These are phyloP conservation scores for Camptogramma bilineatum DNA, from an alignment of 2,888 invertebrate genomes.

Conservation along the genomic window DNA sequence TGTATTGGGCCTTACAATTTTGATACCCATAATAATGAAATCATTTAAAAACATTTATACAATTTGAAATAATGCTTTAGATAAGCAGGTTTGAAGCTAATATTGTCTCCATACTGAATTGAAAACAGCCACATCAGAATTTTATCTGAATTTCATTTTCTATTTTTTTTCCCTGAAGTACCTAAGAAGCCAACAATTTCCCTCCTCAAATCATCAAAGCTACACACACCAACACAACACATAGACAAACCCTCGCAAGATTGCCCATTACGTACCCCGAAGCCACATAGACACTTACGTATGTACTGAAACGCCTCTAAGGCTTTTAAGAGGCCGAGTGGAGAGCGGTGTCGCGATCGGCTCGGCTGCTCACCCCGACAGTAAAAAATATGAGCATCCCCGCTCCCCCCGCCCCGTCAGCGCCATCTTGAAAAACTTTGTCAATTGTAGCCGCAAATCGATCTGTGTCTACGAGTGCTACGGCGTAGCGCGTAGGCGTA, in stretches of 20 bases:
- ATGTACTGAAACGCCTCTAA: constrained; percentile 72
- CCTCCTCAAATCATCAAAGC: constrained; percentile 25
- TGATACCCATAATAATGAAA: too few relatives aligned
- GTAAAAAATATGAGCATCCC: constrained; percentile 85
- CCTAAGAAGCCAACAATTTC: constrained; percentile 1
- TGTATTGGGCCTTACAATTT: too few relatives aligned
- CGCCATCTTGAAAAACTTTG: constrained; percentile 85
- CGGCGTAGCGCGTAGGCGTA: constrained; percentile 49
- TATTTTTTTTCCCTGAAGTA: not conserved
- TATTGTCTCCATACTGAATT: too few relatives aligned
- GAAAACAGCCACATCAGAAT: too few relatives aligned
- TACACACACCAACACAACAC: constrained; percentile 31
- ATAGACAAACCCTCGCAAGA: constrained; percentile 46
- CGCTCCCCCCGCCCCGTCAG: constrained; percentile 56
- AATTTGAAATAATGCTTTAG: too few relatives aligned
- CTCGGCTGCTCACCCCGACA: constrained; percentile 85
- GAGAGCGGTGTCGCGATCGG: constrained; percentile 84
- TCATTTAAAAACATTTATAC: too few relatives aligned
- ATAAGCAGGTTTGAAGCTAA: too few relatives aligned
- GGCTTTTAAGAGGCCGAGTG: constrained; percentile 83
- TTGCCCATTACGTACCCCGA: constrained; percentile 62
- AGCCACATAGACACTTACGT: constrained; percentile 70
- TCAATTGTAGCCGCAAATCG: constrained; percentile 82
- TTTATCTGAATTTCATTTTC: not conserved
- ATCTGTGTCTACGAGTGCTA: constrained; percentile 73